Evolutionary conservation across 2,888 invertebrate genomes (phyloP), one percentile per base, ranked within the genome.

Genomic region (Epirrhoe alternata): DNA sequence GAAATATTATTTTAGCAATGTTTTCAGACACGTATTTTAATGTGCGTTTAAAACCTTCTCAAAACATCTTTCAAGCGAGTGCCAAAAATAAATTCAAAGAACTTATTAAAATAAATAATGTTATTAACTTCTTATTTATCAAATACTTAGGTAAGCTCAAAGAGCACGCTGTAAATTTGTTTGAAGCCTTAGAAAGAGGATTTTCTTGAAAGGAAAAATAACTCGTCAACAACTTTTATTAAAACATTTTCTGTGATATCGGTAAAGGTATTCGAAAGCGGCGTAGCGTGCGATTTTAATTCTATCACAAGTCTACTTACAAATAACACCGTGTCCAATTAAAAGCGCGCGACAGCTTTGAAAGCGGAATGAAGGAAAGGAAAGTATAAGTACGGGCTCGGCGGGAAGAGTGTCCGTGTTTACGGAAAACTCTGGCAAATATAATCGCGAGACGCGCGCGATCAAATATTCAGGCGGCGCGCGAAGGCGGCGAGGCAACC

Each of bases 351-450:
- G 88, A 89, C 90, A 88, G 88, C 87, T 89, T 88, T 88, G 88
- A 88, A 87, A 87, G 84, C 85, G 86, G 84, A 86, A 86, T 84
- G 84, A 86, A 86, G 86, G 82, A 86, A 89, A 88, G 85, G 82
- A 86, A 89, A 88, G 85, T 87, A 86, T 86, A 86, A 87, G 88
- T 86, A 86, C 84, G 16, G 58, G 69, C 31, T 81, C 86, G 87
- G 86, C 86, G 87, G 87, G 87, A 90, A 89, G 86, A 86, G 89
- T 88, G 86, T 83, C 83, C 87, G 86, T 91, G 91, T 92, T 93
- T 92, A 90, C 89, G 89, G 88, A 90, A 92, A 90, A 87, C 90
- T 90, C 90, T 82, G 89, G 89, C 91, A 90, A 92, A 92, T 92
- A 92, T 92, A 89, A 92, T 92, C 91, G 91, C 92, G 89, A 89